Evolutionary conservation across 2,797 vertebrate species (phyloP).

Genomic region (Onychomys torridus): DNA sequence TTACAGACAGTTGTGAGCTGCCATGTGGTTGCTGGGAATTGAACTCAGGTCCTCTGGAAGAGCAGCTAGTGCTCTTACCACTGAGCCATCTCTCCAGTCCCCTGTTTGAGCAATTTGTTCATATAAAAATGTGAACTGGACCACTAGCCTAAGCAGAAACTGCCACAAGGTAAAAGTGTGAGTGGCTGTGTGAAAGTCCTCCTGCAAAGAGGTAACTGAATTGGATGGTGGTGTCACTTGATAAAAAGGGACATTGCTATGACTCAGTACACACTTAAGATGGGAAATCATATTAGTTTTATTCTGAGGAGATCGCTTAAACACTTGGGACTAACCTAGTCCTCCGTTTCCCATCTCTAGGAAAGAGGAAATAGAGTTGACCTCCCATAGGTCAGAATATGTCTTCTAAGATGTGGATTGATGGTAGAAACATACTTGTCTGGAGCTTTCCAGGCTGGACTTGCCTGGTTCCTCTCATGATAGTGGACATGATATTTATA

Average conservation of each 20-base stretch:
- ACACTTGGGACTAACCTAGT: not conserved
- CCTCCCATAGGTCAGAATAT: not conserved
- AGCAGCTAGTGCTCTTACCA: too few species aligned
- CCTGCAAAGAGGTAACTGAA: not conserved
- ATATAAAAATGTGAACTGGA: not conserved
- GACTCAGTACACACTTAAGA: not conserved
- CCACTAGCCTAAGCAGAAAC: not conserved
- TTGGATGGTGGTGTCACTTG: not conserved
- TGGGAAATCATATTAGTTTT: conserved; percentile 16
- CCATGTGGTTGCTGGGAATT: too few species aligned
- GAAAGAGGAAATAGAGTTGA: not conserved
- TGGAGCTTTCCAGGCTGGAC: not conserved
- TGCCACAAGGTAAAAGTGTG: not conserved
- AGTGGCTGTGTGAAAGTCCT: not conserved
- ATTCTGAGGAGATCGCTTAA: conserved; percentile 19
- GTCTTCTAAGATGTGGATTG: not conserved
- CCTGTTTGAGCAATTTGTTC: not conserved
- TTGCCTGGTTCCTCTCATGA: not conserved
- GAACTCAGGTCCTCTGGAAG: too few species aligned
- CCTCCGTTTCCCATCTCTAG: not conserved
- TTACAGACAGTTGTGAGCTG: too few species aligned
- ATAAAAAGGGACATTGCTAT: not conserved
- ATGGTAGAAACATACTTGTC: not conserved
- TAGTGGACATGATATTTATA: not conserved
- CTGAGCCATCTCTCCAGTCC: too few species aligned